These are phyloP conservation scores for Gallinago media DNA, from an alignment of 2,113 vertebrate species.

Conservation along the genomic window DNA sequence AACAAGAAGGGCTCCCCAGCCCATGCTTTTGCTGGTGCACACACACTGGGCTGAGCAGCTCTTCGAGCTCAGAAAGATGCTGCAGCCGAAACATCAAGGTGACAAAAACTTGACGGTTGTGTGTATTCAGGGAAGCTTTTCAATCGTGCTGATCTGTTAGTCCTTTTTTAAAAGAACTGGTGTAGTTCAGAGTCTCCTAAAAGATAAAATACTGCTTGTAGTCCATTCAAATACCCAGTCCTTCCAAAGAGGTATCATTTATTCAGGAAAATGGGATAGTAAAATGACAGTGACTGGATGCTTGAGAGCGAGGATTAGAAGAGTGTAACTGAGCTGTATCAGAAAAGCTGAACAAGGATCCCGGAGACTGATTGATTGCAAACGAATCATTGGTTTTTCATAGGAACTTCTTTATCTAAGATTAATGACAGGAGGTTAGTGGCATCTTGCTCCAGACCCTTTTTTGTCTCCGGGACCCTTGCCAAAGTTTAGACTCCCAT, in stretches of 20 bases:
- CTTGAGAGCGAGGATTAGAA: not conserved
- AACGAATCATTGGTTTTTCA: not conserved
- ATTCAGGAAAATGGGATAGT: not conserved
- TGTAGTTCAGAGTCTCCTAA: not conserved
- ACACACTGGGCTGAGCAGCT: not conserved
- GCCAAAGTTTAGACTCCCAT: slow-evolving; percentile 41
- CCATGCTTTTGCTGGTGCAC: accelerated
- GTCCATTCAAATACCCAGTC: not conserved
- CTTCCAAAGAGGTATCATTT: not conserved
- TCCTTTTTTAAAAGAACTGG: not conserved
- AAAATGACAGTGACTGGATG: not conserved
- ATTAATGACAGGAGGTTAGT: slow-evolving; percentile 46
- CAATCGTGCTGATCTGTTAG: not conserved
- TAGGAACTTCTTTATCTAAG: slow-evolving; percentile 34
- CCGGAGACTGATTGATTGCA: not conserved
- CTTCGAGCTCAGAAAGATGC: accelerated
- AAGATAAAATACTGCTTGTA: not conserved
- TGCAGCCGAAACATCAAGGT: not conserved
- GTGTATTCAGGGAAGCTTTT: not conserved
- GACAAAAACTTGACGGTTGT: not conserved
- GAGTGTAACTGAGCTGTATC: not conserved
- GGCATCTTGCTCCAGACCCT: slow-evolving; percentile 33
- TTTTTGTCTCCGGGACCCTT: slow-evolving; percentile 20
- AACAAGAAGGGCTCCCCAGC: not conserved
- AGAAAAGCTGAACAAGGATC: slow-evolving; percentile 8